phyloP scores from a whole-genome alignment of 1,140 invertebrate genomes.

The Bombus breviceps region DNA sequence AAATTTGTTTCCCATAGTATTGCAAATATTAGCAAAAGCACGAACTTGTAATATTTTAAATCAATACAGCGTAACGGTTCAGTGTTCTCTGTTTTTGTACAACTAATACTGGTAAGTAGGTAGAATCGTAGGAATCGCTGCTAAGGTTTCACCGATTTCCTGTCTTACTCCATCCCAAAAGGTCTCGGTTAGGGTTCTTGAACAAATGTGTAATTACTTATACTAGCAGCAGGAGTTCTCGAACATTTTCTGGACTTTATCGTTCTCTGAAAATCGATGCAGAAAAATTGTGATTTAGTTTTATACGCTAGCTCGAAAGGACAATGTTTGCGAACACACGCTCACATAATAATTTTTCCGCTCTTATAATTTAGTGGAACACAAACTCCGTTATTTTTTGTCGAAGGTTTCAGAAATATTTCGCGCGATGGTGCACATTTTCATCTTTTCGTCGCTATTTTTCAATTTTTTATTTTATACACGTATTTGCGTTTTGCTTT shows the following conservation, averaged over 20 bases:
- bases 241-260: not conserved
- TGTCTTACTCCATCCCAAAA: not conserved
- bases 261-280: not conserved
- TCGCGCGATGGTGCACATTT: not conserved
- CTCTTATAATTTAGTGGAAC: constrained; percentile 8
- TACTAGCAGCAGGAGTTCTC: not conserved
- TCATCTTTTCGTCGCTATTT: not conserved
- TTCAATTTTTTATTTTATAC: not conserved
- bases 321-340: not conserved
- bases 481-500: not conserved
- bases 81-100: not conserved
- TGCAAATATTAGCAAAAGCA: not conserved
- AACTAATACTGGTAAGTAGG: not conserved
- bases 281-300: not conserved
- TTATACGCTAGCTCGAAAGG: not conserved
- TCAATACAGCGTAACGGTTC: not conserved
- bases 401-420: constrained; percentile 11
- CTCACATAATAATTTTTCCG: not conserved
- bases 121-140: not conserved
- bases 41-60: not conserved
- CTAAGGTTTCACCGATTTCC: not conserved
- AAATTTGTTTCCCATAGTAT: not conserved
- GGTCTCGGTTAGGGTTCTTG: not conserved
- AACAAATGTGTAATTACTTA: not conserved
- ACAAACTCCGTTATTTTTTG: constrained; percentile 2